Conservation (phyloP, 2,113 vertebrate genomes). For the Entomyzon cyanotis region DNA sequence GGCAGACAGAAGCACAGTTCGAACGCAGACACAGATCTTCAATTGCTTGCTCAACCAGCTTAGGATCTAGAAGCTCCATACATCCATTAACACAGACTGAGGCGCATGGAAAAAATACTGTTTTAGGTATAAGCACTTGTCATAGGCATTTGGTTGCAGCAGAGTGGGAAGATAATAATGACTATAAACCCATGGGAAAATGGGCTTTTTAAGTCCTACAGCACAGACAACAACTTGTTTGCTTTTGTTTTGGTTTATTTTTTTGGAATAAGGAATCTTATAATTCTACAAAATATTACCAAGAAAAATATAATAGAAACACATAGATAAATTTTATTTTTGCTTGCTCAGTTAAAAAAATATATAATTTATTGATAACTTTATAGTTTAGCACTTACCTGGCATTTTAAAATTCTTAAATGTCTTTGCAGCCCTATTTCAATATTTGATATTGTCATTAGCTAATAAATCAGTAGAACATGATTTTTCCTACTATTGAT, state of each 20-base stretch:
- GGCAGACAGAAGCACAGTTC: neutral
- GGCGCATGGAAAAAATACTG: rapidly evolving
- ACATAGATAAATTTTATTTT: neutral
- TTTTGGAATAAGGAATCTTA: neutral
- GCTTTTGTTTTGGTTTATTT: neutral
- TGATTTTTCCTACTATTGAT: neutral
- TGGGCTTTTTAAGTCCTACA: neutral
- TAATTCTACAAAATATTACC: neutral
- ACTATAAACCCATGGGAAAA: neutral
- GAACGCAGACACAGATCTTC: neutral
- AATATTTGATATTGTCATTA: neutral
- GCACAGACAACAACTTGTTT: neutral
- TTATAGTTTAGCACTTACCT: neutral
- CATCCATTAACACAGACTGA: neutral
- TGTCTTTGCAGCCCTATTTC: neutral
- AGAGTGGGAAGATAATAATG: neutral
- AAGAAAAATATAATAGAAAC: neutral
- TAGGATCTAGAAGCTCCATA: neutral
- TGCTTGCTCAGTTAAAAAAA: neutral
- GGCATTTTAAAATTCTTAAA: neutral
- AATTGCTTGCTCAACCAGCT: neutral
- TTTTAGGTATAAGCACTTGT: neutral
- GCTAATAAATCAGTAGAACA: neutral
- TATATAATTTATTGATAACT: neutral
- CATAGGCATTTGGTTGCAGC: neutral